Conservation (phyloP, 30 jellyfish, hydroid and myxozoan species). For the Turritopsis rubra region DNA sequence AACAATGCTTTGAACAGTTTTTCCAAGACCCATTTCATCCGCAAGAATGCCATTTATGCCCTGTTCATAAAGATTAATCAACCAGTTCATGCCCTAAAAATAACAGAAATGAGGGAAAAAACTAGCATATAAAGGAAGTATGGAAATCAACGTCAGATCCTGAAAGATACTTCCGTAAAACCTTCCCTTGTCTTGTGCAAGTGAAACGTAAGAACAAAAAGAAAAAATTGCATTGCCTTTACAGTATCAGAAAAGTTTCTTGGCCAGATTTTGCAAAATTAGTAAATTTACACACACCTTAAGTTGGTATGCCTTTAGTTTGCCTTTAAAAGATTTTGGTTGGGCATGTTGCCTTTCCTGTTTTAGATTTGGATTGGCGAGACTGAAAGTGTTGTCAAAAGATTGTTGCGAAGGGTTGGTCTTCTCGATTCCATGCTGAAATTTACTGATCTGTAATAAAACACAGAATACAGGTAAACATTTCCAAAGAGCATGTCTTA, state of each 20-base stretch:
- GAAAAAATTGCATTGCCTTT: too few relatives aligned
- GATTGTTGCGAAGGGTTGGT: constrained; percentile 10
- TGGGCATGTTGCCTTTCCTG: constrained; percentile 65
- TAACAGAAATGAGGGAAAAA: neutral
- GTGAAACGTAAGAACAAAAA: too few relatives aligned
- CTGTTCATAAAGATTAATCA: constrained; percentile 86
- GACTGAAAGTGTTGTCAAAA: constrained; percentile 82
- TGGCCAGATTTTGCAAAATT: neutral
- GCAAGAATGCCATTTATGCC: constrained; percentile 99
- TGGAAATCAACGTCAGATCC: too few relatives aligned
- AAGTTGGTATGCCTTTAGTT: constrained; percentile 78
- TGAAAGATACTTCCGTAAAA: too few relatives aligned
- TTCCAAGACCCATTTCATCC: constrained; percentile 99
- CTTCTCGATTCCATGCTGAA: neutral
- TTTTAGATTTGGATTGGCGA: constrained; percentile 76
- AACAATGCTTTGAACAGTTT: constrained; percentile 95
- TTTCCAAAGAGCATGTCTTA: neutral
- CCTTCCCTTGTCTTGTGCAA: neutral
- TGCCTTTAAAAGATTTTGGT: constrained; percentile 84
- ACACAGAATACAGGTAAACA: too few relatives aligned
- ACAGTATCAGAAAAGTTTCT: too few relatives aligned
- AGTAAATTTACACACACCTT: constrained; percentile 28
- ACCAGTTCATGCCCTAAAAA: constrained; percentile 94
- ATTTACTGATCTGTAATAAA: neutral
- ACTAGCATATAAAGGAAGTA: neutral